Evolutionary conservation across 1,140 invertebrate species (phyloP).

Genomic region (Caenorhabditis elegans): DNA sequence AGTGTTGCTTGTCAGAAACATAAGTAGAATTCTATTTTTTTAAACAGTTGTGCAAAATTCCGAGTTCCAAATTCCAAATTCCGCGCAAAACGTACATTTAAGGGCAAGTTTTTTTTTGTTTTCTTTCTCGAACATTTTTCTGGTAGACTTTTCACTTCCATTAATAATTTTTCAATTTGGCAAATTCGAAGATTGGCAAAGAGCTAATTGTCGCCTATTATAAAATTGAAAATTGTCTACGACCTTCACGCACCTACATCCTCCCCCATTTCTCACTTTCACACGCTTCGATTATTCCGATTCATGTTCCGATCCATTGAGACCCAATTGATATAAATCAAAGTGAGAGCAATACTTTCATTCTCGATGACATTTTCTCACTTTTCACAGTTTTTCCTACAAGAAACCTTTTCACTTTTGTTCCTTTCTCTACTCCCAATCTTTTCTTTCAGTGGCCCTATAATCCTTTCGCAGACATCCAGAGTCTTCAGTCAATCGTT

Average conservation of each 20-base stretch:
- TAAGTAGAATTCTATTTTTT: too few relatives aligned
- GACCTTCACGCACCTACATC: neutral
- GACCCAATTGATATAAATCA: neutral
- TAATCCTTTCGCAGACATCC: neutral
- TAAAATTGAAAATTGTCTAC: neutral
- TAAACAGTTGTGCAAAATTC: too few relatives aligned
- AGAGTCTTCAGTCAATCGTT: neutral
- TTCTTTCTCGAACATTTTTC: too few relatives aligned
- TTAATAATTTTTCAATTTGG: too few relatives aligned
- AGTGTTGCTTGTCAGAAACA: too few relatives aligned
- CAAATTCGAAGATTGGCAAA: too few relatives aligned
- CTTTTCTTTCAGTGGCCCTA: conserved; percentile 14
- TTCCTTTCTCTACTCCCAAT: neutral
- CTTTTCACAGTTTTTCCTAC: neutral
- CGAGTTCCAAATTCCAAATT: neutral
- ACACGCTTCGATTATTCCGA: neutral
- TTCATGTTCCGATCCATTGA: neutral
- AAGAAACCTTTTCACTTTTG: neutral
- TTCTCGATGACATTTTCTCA: too few relatives aligned
- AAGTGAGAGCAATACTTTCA: neutral
- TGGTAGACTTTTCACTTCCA: too few relatives aligned
- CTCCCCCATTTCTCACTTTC: neutral
- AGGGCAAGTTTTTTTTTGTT: too few relatives aligned
- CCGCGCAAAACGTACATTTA: too few relatives aligned
- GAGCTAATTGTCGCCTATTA: neutral